These are phyloP conservation scores for Acropora tenuis DNA, from an alignment of 64 coral and sea anemone genomes.

Conservation along the genomic window DNA sequence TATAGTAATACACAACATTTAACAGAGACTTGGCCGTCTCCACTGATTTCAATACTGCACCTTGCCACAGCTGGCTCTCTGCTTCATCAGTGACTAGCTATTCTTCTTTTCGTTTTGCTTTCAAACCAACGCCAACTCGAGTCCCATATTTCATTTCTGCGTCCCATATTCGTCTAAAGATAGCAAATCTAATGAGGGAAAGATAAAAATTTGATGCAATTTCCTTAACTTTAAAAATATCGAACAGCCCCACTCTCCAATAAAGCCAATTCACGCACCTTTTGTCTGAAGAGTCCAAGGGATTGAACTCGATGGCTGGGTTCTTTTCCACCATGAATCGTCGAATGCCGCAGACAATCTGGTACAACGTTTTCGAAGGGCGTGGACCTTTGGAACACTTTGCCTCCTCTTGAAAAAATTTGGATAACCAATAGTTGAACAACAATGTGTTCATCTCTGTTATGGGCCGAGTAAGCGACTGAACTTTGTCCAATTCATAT, in stretches of 20 bases:
- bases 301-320: background rate
- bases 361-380: background rate
- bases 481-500: slow-evolving; percentile 4
- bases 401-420: no score
- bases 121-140: slow-evolving; percentile 23
- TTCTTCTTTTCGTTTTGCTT: slow-evolving; percentile 6
- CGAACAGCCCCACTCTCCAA: slow-evolving; percentile 26
- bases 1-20: no score
- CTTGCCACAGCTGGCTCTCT: no score
- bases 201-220: slow-evolving; percentile 17
- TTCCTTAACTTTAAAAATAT: slow-evolving; percentile 35
- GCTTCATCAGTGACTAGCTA: background rate
- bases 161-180: background rate
- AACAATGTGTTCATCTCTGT: background rate
- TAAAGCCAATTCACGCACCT: slow-evolving; percentile 20
- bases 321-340: slow-evolving; percentile 19
- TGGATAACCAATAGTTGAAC: no score
- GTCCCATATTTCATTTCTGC: slow-evolving; percentile 17
- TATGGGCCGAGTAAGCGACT: background rate
- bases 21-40: no score
- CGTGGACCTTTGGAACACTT: no score
- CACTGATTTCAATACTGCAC: no score
- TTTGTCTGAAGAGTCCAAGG: slow-evolving; percentile 17
- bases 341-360: slow-evolving; percentile 8
- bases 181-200: no score